Conservation (phyloP, 2,888 invertebrate genomes). For the Brachyopa scutellaris region DNA sequence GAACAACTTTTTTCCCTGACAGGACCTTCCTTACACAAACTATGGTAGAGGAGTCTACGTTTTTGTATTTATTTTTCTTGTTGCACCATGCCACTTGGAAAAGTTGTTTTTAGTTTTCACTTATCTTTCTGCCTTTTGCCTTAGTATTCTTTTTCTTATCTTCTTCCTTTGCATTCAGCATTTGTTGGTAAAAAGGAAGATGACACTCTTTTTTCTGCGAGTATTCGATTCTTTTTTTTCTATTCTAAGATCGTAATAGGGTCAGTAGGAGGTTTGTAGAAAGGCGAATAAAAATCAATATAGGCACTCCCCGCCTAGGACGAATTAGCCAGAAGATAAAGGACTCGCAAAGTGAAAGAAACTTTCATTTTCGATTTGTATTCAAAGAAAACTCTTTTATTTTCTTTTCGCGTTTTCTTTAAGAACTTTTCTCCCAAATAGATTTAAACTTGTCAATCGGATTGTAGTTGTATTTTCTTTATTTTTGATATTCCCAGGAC, state of each 20-base stretch:
- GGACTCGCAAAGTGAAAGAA: not conserved
- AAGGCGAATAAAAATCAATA: conserved; percentile 3
- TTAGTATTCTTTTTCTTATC: conserved; percentile 55
- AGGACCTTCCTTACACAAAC: conserved; percentile 30
- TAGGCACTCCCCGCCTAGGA: not conserved
- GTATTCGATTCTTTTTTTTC: conserved; percentile 1
- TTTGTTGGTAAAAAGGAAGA: conserved; percentile 22
- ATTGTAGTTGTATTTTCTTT: too few species aligned
- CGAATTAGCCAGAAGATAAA: conserved; percentile 32
- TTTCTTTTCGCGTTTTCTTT: not conserved
- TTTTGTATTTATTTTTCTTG: conserved; percentile 32
- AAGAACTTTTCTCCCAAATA: too few species aligned
- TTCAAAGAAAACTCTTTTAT: conserved; percentile 12
- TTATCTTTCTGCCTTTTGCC: conserved; percentile 63
- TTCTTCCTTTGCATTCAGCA: conserved; percentile 43
- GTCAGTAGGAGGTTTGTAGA: conserved; percentile 10
- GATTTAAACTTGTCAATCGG: too few species aligned
- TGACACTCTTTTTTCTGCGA: conserved; percentile 21
- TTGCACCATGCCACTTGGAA: conserved; percentile 49
- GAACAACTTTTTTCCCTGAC: conserved; percentile 50
- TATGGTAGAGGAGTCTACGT: not conserved
- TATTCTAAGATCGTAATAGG: not conserved
- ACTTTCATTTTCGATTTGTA: conserved; percentile 23
- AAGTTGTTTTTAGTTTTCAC: conserved; percentile 67
- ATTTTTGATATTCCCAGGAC: too few species aligned